Evolutionary conservation across 1,140 invertebrate genomes (phyloP), one percentile per base, ranked within the genome.

Genomic region (Dendrolimus punctatus): DNA sequence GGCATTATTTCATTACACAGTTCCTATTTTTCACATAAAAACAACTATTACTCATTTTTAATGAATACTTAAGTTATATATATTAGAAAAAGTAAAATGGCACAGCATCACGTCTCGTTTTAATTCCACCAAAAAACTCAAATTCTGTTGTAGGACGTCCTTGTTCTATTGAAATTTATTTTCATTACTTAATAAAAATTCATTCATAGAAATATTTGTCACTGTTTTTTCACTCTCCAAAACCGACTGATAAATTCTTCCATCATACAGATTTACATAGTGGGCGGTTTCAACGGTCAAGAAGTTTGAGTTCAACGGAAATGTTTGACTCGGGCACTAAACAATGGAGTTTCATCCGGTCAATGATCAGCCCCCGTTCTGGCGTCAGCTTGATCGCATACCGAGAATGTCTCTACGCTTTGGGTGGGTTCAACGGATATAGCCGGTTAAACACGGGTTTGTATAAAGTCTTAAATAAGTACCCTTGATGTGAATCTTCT

Each of bases 251-350:
- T 51, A 39, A 41, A 3, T 51, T 49, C 8, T 37, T 42, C 23
- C 51, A 53, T 46, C 8, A 39, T 48, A 43, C 68, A 91, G 85
- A 90, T 92, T 57, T 93, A 92, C 71, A 90, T 93, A 39, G 93
- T 92, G 46, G 94, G 93, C 23, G 93, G 93, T 39, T 95, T 94
- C 76, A 93, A 94, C 71, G 93, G 93, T 2, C 88, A 88, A 54
- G 90, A 91, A 68, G 90, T 93, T 4, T 92, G 54, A 89, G 87
- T 56, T 91, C 91, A 0, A 91, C 87, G 6, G 92, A 93, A 76
- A 88, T 91, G 8, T 93, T 90, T 70, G 90, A 92, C 64, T 83
- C 90, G 0, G 74, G 81, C n/a, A 88, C 88, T 58, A 87, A 88
- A 58, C 91, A 91, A 58, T 96, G 95, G 95, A 93, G 91, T 5